Base-by-base conservation (phyloP, 37 sponge, comb jelly and placozoan genomes). In the Beroe ovata region DNA sequence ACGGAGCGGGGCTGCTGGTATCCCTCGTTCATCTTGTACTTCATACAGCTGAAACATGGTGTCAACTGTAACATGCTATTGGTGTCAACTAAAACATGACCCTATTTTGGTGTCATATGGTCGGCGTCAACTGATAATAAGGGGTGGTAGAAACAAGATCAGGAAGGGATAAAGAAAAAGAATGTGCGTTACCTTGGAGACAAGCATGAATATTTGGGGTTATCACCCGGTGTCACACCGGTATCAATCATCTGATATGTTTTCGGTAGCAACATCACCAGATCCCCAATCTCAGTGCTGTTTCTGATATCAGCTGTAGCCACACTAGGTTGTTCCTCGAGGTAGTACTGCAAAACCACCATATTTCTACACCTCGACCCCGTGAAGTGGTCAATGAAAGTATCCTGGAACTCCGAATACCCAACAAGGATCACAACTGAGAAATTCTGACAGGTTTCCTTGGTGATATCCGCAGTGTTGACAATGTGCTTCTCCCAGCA, bases 291-390 rank as follows among this genome's bases (percentile, higher is more conserved):
- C 33, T 66, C 69, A 14, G 69, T 29, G 14, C 69, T 26, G 35
- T 66, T 66, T 1, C 69, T 66, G 35, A 66, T 30, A 8, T 25
- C 19, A 0, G 35, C 30, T 34, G 34, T 30, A 18, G 36, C 25
- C 69, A 0, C 35, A 29, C 32, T 29, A 4, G 69, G 69, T 26
- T 25, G n/a, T 22, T 77, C 84, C 42, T 42, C 84, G 25, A 77
- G 47, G 29, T 36, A 77, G 41, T 77, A 77, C 54, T 77, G 84
- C 42, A 77, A 11, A 30, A 77, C 84, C n/a, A 77, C 84, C 84
- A 77, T 39, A 40, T 23, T 42, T 54, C 84, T 39, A 29, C 84
- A 77, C 54, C 54, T 29, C 1, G 42, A 42, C 28, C 2, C 36
- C 1, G 54, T 42, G 54, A 21, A 77, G 20, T 42, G 84, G 19